Conservation (phyloP, 2,113 vertebrate genomes). For the Thymallus thymallus region DNA sequence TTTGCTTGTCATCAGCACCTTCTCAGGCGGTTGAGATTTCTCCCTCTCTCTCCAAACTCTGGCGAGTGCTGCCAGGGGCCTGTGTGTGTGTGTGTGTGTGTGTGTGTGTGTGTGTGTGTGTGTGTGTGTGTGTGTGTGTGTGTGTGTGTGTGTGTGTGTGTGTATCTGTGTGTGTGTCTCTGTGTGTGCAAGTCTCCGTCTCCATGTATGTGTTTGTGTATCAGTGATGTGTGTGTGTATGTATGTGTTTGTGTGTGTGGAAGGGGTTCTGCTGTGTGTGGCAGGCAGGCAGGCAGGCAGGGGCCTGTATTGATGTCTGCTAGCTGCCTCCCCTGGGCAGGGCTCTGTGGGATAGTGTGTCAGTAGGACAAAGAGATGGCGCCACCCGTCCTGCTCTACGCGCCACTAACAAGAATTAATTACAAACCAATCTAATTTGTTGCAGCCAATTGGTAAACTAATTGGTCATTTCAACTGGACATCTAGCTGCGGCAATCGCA, state of each 20-base stretch:
- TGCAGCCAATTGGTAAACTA: conserved; percentile 93
- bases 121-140: background rate
- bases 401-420: conserved; percentile 89
- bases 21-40: conserved; percentile 71
- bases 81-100: conserved; percentile 40
- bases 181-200: conserved; percentile 28
- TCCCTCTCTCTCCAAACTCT: conserved; percentile 59
- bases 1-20: conserved; percentile 77
- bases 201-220: conserved; percentile 26
- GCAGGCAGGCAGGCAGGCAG: conserved; percentile 27
- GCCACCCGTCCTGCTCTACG: conserved; percentile 86
- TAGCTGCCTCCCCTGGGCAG: conserved; percentile 63
- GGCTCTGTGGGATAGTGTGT: conserved; percentile 82
- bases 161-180: conserved; percentile 24
- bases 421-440: conserved; percentile 92
- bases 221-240: conserved; percentile 3
- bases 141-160: conserved; percentile 40
- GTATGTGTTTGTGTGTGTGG: conserved; percentile 42
- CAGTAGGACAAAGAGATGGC: conserved; percentile 91
- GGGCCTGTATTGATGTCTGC: conserved; percentile 75
- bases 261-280: conserved; percentile 48
- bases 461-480: conserved; percentile 96
- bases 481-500: conserved; percentile 75
- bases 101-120: conserved; percentile 43
- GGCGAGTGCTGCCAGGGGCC: conserved; percentile 55